phyloP scores from a whole-genome alignment of 2,797 vertebrate species.

The Dendrocincla fuliginosa region DNA sequence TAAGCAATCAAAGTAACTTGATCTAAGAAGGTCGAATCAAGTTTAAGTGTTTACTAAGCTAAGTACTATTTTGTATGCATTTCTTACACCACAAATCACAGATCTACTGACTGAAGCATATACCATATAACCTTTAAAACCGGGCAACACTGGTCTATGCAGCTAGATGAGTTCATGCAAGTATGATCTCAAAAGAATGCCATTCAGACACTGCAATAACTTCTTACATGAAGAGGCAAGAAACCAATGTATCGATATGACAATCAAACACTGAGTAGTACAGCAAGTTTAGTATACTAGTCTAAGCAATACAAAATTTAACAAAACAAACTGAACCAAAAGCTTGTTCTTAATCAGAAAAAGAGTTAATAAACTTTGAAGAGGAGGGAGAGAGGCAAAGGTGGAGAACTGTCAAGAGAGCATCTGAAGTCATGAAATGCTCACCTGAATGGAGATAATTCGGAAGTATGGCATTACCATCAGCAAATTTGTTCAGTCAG shows the following conservation, averaged over 20 bases:
- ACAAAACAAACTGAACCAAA: not conserved
- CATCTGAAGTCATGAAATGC: not conserved
- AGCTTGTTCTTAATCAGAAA: not conserved
- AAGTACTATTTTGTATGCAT: not conserved
- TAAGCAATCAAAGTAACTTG: not conserved
- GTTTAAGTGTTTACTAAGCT: not conserved
- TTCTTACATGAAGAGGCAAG: not conserved
- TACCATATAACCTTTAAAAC: not conserved
- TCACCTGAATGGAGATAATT: not conserved
- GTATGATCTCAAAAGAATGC: not conserved
- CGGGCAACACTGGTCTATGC: not conserved
- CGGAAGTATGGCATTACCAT: not conserved
- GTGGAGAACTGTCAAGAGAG: not conserved
- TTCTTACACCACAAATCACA: not conserved
- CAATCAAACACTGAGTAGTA: not conserved
- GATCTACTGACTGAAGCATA: not conserved
- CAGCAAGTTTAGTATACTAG: not conserved
- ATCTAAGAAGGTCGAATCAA: not conserved
- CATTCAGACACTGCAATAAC: not conserved
- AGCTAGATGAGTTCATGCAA: not conserved
- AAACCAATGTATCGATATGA: not conserved
- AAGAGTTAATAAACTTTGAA: not conserved
- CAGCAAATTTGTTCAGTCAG: not conserved
- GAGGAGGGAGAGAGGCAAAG: not conserved
- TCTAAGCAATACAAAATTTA: not conserved